A percentile compares a stretch with the other conserved stretches of the same genome.
Conservation (phyloP, 2,888 invertebrate genomes). For the Heliconius aoede region DNA sequence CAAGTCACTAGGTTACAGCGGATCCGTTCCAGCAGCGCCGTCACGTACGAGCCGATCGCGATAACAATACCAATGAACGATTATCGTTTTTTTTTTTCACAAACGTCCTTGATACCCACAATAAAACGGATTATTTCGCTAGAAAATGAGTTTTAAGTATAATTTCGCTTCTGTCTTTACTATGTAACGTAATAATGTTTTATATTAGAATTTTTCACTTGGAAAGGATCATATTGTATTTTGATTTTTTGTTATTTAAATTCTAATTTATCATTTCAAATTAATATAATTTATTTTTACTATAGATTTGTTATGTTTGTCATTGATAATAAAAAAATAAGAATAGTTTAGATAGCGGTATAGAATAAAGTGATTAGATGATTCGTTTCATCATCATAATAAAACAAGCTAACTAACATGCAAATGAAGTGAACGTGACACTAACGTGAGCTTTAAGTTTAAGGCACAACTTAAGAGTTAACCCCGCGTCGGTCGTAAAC, state of each 20-base stretch:
- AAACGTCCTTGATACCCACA: constrained; percentile 36
- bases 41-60: constrained; percentile 38
- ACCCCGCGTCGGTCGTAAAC: constrained; percentile 29
- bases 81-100: constrained; percentile 45
- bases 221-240: too few relatives aligned
- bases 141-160: constrained; percentile 26
- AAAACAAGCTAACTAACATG: background rate
- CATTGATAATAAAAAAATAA: too few relatives aligned
- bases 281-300: too few relatives aligned
- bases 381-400: background rate
- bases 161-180: constrained; percentile 10
- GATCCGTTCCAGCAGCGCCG: constrained; percentile 15
- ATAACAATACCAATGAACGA: constrained; percentile 45
- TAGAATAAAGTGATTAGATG: background rate
- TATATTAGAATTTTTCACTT: background rate
- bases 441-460: background rate
- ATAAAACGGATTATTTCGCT: constrained; percentile 43
- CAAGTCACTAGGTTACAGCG: background rate
- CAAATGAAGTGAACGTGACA: background rate
- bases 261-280: too few relatives aligned
- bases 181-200: background rate
- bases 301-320: too few relatives aligned
- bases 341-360: too few relatives aligned
- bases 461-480: constrained; percentile 25
- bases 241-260: too few relatives aligned